A percentile compares a stretch with the other conserved stretches of the same genome.
Conservation (phyloP, 2,113 vertebrate species). For the Callionymus lyra region DNA sequence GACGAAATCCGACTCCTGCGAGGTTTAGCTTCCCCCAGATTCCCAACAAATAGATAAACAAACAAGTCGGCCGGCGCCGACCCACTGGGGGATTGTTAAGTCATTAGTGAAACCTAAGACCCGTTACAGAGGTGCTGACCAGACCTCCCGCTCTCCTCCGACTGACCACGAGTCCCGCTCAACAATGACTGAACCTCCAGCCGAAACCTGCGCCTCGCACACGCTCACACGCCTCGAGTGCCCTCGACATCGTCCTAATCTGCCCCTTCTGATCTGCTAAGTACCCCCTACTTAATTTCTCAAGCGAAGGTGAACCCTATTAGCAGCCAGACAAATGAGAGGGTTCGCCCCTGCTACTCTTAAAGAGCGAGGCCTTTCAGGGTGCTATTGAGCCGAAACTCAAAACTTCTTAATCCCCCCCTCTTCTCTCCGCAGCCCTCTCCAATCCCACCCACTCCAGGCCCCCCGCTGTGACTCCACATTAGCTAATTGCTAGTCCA, state of each 20-base stretch:
- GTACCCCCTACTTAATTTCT: conserved; percentile 47
- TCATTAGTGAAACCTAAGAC: conserved; percentile 69
- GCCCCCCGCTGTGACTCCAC: conserved; percentile 31
- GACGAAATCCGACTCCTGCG: no score
- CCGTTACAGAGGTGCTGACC: conserved; percentile 26
- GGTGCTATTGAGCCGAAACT: conserved; percentile 29
- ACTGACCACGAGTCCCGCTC: conserved; percentile 17
- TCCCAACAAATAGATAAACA: conserved; percentile 54
- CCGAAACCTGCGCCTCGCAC: conserved; percentile 5
- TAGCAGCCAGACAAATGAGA: conserved; percentile 51
- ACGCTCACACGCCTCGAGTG: conserved; percentile 24
- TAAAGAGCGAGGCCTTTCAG: conserved; percentile 21
- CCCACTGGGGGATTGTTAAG: conserved; percentile 66
- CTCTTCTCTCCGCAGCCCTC: conserved; percentile 5
- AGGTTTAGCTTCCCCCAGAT: conserved; percentile 30
- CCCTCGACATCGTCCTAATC: conserved; percentile 50
- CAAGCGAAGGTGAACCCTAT: conserved; percentile 58
- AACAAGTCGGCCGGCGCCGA: conserved; percentile 43
- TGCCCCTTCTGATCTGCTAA: conserved; percentile 38
- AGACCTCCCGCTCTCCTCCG: conserved; percentile 5
- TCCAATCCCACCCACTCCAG: conserved; percentile 25
- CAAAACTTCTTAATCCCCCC: conserved; percentile 19
- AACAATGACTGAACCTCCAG: conserved; percentile 24
- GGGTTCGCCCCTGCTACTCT: conserved; percentile 24
- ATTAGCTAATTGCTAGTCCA: conserved; percentile 48